Evolutionary conservation across 2,797 vertebrate genomes (phyloP).

Genomic region (Myotis myotis): DNA sequence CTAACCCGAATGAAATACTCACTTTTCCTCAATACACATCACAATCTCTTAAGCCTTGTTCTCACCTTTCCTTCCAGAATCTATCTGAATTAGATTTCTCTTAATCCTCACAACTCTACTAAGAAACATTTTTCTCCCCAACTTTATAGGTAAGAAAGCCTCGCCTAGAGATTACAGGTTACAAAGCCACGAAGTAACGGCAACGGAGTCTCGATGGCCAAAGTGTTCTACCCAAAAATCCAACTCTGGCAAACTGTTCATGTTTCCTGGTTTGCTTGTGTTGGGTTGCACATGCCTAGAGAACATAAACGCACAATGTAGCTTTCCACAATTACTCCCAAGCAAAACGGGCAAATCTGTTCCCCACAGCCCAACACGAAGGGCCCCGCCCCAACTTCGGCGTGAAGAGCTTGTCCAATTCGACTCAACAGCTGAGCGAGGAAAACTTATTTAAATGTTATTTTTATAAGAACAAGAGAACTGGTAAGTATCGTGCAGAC

Average conservation of each 20-base stretch:
- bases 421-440: background rate
- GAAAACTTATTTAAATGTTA: background rate
- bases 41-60: background rate
- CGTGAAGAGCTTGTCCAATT: background rate
- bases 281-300: background rate
- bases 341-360: background rate
- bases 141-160: background rate
- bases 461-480: background rate
- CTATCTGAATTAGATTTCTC: background rate
- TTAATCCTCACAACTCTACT: background rate
- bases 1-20: background rate
- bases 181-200: background rate
- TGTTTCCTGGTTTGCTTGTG: background rate
- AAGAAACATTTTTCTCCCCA: background rate
- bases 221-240: background rate
- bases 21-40: background rate
- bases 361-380: background rate
- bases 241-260: background rate
- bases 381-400: background rate
- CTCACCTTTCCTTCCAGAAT: background rate
- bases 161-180: background rate
- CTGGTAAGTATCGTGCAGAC: background rate
- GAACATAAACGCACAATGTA: background rate
- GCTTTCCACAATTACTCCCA: background rate
- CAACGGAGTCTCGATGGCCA: background rate